A percentile compares a stretch with the other conserved stretches of the same genome.
These are phyloP conservation scores for Sterna hirundo DNA, from an alignment of 2,113 vertebrate species.

Conservation along the genomic window DNA sequence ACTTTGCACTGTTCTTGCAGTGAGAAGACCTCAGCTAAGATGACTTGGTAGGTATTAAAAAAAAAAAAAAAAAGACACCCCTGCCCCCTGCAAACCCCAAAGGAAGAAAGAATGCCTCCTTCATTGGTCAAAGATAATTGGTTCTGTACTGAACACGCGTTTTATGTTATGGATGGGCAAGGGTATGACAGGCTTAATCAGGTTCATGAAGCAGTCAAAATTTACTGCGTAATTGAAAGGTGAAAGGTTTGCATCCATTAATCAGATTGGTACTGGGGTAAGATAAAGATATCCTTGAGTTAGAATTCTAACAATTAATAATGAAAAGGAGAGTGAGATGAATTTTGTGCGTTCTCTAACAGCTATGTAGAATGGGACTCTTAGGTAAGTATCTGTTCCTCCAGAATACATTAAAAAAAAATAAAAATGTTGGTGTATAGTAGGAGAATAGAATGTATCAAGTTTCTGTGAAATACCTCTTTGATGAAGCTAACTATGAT, in stretches of 20 bases:
- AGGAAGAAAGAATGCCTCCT: background rate
- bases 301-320: conserved; percentile 10
- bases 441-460: background rate
- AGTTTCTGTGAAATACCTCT: background rate
- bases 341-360: background rate
- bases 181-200: conserved; percentile 26
- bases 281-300: conserved; percentile 8
- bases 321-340: background rate
- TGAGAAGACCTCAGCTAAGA: background rate
- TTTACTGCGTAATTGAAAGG: conserved; percentile 20
- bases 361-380: background rate
- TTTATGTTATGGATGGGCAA: background rate
- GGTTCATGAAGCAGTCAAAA: conserved; percentile 22
- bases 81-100: background rate
- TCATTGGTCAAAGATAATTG: background rate
- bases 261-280: background rate
- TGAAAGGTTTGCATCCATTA: conserved; percentile 11
- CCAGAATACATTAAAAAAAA: background rate
- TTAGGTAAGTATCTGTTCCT: background rate
- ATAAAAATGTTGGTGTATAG: background rate
- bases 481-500: background rate
- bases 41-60: background rate
- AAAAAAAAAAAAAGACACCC: background rate
- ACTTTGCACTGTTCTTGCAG: background rate
- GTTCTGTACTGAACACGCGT: background rate